Evolutionary conservation across 2,113 vertebrate species (phyloP).

Genomic region (Thalassarche chlororhynchos): DNA sequence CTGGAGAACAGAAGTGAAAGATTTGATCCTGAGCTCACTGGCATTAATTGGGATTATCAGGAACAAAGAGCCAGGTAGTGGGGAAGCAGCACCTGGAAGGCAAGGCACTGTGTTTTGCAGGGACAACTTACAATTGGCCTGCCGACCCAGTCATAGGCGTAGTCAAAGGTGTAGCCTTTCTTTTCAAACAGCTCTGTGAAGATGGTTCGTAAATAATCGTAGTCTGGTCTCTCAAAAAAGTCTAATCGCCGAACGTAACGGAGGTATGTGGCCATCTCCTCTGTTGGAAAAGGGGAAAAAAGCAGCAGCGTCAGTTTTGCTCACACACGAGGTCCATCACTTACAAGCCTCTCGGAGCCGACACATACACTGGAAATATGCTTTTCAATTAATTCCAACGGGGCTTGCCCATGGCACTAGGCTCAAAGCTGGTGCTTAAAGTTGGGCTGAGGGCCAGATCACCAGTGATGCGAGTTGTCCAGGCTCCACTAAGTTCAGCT

Average conservation of each 20-base stretch:
- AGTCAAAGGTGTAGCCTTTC: slow-evolving; percentile 98
- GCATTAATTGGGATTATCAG: neutral
- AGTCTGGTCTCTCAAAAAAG: slow-evolving; percentile 99
- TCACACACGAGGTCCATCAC: neutral
- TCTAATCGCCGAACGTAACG: slow-evolving; percentile 95
- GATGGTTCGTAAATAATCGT: slow-evolving; percentile 94
- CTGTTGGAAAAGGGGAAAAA: slow-evolving; percentile 70
- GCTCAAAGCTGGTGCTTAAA: neutral
- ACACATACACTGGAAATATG: neutral
- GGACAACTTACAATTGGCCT: slow-evolving; percentile 92
- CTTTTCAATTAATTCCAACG: neutral
- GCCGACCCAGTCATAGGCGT: slow-evolving; percentile 97
- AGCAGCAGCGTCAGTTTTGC: neutral
- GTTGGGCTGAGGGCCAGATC: neutral
- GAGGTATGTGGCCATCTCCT: slow-evolving; percentile 98
- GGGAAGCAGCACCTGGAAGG: neutral
- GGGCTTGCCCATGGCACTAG: neutral
- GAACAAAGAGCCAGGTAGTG: neutral
- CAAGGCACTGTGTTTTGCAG: neutral
- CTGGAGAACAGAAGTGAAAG: neutral
- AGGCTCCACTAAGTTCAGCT: neutral
- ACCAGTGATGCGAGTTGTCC: neutral
- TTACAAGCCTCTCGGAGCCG: neutral
- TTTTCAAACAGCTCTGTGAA: slow-evolving; percentile 97
- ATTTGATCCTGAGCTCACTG: neutral